Base-by-base conservation (phyloP, 2,888 invertebrate species). In the Flexamia atlantica region DNA sequence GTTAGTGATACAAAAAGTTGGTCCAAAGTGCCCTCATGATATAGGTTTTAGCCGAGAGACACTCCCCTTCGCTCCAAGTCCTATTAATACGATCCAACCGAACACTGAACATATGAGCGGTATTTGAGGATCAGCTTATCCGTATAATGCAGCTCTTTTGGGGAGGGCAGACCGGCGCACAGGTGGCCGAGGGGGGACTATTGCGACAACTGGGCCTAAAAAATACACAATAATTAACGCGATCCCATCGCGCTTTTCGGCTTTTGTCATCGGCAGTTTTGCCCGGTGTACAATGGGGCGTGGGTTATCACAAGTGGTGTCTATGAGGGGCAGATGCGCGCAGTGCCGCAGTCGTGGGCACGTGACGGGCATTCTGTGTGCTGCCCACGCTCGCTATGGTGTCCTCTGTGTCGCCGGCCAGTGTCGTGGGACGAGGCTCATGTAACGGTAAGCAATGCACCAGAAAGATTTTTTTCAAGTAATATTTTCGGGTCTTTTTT, bases 191-290 rank as follows among this genome's bases (percentile, higher is more conserved):
- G 57, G 23, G 57, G 57, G 57, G 3, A 7, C 36, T 9, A 36
- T 9, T 36, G 36, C 36, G 36, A 9, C 36, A 9, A 36, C 12
- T 57, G 57, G 57, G 57, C 23, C 57, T 64, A 28, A 64, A n/a
- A 23, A 64, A 64, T 28, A 64, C 28, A 64, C 64, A 64, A 64
- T 30, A 64, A 64, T 64, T 64, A 64, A 64, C 64, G 64, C 64
- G 64, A 64, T 57, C 57, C 57, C 57, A 57, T 57, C 57, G 57
- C 57, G 14, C 23, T 64, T 64, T 3, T 64, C 28, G 64, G 28
- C 64, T 64, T 28, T 64, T 64, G 64, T 64, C 64, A 28, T 4
- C 20, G 4, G 14, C 64, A 64, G 57, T 64, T 64, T 64, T 36
- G 9, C 46, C 10, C 46, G n/a, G n/a, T 46, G 4, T 23, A 28